Evolutionary conservation across 2,113 vertebrate genomes (phyloP).

Genomic region (Melanocharis versteri): DNA sequence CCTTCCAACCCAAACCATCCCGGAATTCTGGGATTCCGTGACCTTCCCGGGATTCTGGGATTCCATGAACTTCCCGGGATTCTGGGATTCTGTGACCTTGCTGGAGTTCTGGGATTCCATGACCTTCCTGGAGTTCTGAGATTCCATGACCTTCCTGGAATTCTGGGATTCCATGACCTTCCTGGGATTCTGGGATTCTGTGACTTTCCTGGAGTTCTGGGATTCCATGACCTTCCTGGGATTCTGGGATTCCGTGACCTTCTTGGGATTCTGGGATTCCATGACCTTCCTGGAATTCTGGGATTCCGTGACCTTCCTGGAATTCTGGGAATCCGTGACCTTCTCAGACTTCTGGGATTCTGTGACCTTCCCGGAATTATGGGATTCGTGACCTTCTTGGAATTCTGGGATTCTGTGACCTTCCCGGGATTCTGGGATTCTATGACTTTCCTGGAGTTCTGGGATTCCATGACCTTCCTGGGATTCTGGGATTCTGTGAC

Average conservation of each 20-base stretch:
- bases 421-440: too few relatives aligned
- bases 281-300: accelerated
- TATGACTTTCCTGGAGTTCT: not conserved
- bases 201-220: accelerated
- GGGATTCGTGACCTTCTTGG: too few relatives aligned
- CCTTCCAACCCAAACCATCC: not conserved
- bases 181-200: too few relatives aligned
- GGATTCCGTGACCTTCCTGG: accelerated
- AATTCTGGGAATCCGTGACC: accelerated
- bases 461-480: accelerated
- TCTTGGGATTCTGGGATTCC: not conserved
- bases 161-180: accelerated
- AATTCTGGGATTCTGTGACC: accelerated
- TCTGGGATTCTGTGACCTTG: accelerated
- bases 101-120: accelerated
- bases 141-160: too few relatives aligned
- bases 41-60: accelerated
- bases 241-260: accelerated
- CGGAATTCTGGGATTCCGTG: not conserved
- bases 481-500: too few relatives aligned
- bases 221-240: accelerated
- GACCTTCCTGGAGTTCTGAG: too few relatives aligned
- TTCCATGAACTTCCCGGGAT: not conserved
- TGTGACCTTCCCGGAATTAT: accelerated
- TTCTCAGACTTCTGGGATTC: not conserved